Conservation (phyloP, 2,888 invertebrate species). For the Drosophila buzzatii region DNA sequence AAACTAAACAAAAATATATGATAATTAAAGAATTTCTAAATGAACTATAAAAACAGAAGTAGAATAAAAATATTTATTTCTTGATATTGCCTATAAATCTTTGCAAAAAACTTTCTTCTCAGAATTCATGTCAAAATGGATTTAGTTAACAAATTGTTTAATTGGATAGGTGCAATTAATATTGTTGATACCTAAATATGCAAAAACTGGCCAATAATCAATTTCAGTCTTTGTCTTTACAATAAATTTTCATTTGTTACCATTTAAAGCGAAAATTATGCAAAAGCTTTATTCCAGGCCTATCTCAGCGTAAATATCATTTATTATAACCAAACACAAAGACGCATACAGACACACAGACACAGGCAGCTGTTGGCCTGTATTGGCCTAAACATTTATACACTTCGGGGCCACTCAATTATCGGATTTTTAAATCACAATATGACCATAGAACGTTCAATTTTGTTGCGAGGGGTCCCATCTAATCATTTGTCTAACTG, state of each 20-base stretch:
- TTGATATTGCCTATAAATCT: neutral
- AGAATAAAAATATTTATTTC: neutral
- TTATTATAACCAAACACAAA: conserved; percentile 19
- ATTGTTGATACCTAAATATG: conserved; percentile 11
- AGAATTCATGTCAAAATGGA: neutral
- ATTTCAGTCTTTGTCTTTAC: neutral
- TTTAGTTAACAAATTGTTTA: neutral
- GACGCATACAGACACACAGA: too few relatives aligned
- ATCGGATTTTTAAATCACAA: conserved; percentile 44
- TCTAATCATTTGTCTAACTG: conserved; percentile 58
- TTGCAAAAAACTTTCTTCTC: neutral
- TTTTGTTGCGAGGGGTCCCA: conserved; percentile 20
- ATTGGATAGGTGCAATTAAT: conserved; percentile 8
- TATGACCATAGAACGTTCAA: conserved; percentile 30
- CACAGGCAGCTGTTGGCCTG: conserved; percentile 12
- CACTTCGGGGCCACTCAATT: conserved; percentile 38
- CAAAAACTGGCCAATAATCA: neutral
- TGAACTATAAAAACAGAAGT: neutral
- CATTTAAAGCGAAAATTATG: conserved; percentile 22
- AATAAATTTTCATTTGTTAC: conserved; percentile 23
- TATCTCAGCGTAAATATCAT: conserved; percentile 24
- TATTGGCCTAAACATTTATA: conserved; percentile 23
- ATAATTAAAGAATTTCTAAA: too few relatives aligned
- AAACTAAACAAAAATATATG: neutral
- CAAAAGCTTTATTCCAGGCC: conserved; percentile 10